Conservation (phyloP, 2,113 vertebrate genomes). For the Panurus biarmicus region DNA sequence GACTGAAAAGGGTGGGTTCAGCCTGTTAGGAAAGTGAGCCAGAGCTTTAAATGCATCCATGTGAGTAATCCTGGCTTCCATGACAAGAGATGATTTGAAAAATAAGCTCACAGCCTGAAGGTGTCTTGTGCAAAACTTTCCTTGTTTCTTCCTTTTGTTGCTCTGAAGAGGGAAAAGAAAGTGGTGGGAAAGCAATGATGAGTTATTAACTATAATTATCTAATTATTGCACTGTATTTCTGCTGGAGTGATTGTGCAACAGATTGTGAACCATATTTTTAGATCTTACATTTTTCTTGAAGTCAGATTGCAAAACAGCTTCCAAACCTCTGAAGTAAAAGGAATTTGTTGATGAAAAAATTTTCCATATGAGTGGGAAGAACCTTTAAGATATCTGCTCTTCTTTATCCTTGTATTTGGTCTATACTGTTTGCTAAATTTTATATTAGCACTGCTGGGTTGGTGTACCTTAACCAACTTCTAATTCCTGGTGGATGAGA, state of each 20-base stretch:
- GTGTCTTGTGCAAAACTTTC: slow-evolving; percentile 38
- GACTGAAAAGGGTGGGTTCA: not conserved
- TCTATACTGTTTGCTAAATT: not conserved
- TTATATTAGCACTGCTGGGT: not conserved
- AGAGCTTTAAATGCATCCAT: not conserved
- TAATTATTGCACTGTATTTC: slow-evolving; percentile 18
- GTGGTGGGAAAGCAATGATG: slow-evolving; percentile 46
- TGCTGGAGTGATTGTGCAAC: slow-evolving; percentile 37
- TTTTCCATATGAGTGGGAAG: not conserved
- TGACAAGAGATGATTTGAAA: slow-evolving; percentile 6
- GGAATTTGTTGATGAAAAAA: not conserved
- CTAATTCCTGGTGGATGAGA: not conserved
- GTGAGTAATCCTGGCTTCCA: slow-evolving; percentile 21
- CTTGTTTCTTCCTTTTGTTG: slow-evolving; percentile 47
- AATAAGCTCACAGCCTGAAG: slow-evolving; percentile 38
- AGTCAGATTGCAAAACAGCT: slow-evolving; percentile 41
- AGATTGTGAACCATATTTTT: slow-evolving; percentile 46
- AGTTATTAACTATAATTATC: slow-evolving; percentile 44
- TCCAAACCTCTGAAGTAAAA: slow-evolving; percentile 36
- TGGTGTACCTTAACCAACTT: not conserved
- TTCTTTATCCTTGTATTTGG: not conserved
- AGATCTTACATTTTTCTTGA: slow-evolving; percentile 20
- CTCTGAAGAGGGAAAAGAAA: slow-evolving; percentile 17
- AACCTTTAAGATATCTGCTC: not conserved
- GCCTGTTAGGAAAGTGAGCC: not conserved